Base-by-base conservation (phyloP, 2,888 invertebrate genomes). In the Tillus elongatus region DNA sequence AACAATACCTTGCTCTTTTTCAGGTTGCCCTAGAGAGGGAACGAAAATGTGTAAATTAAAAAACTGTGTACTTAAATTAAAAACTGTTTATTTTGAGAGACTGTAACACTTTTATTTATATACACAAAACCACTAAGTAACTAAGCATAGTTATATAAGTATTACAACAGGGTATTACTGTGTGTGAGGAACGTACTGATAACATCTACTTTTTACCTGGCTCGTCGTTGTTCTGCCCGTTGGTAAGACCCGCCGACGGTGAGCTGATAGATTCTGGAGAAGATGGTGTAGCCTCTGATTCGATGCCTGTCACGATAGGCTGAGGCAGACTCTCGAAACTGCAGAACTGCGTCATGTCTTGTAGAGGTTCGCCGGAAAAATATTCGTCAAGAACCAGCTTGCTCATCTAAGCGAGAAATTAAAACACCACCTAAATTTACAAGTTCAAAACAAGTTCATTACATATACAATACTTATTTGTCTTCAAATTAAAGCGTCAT, bases 371-470 rank as follows among this genome's bases (percentile, higher is more conserved):
- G 6, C 66, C 66, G 11, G 64, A 64, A 43, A 90, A 90, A 66
- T 86, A 86, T 66, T 89, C 88, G 61, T 90, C 90, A 54, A 91
- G 69, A 49, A 89, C 82, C 54, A 89, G 69, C 68, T 90, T 90
- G 39, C 89, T 88, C 55, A 82, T 82, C 89, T 89, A 61, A n/a
- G n/a, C n/a, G n/a, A 6, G 61, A 60, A 39, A 45, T n/a, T n/a
- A n/a, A n/a, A n/a, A n/a, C n/a, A n/a, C n/a, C n/a, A n/a, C n/a
- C n/a, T n/a, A n/a, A n/a, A n/a, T n/a, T n/a, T n/a, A n/a, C n/a
- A n/a, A n/a, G n/a, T n/a, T n/a, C n/a, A n/a, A n/a, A n/a, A n/a
- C n/a, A n/a, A n/a, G n/a, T n/a, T n/a, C 24, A 15, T 13, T 15
- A 15, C 15, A 11, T 15, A 10, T 32, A 3, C 8, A 19, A 3